These are phyloP conservation scores for Harpagoxenus sublaevis DNA, from an alignment of 2,888 invertebrate species.

Conservation along the genomic window DNA sequence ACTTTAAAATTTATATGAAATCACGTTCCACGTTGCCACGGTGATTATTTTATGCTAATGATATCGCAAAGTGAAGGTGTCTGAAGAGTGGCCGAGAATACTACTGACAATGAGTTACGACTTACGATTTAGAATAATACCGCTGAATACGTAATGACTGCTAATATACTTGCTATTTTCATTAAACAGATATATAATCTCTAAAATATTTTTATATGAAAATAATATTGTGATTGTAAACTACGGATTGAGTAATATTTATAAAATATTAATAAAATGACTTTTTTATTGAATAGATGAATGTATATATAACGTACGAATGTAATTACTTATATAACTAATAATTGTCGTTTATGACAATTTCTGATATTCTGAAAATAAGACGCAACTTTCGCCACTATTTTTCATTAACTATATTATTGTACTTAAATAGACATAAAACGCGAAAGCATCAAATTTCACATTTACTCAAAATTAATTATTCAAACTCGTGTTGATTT, in stretches of 20 bases:
- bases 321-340: not conserved
- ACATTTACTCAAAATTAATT: constrained; percentile 45
- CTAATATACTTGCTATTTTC: not conserved
- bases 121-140: constrained; percentile 27
- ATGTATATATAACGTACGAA: not conserved
- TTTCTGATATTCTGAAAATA: not conserved
- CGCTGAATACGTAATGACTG: constrained; percentile 7
- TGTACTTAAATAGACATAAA: not conserved
- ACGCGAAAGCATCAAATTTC: constrained; percentile 37
- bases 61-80: constrained; percentile 1
- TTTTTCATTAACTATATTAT: constrained; percentile 24
- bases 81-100: constrained; percentile 16
- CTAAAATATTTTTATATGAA: not conserved
- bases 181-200: not conserved
- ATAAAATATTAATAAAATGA: constrained; percentile 1
- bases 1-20: constrained; percentile 43
- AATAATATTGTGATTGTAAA: not conserved
- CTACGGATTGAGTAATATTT: not conserved
- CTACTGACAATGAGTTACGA: not conserved
- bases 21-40: constrained; percentile 23
- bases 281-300: not conserved
- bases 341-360: not conserved
- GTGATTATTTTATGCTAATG: constrained; percentile 49
- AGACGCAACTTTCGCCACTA: not conserved
- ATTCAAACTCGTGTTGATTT: constrained; percentile 56